These are phyloP conservation scores for Lamellibrachia satsuma DNA, from an alignment of 2,888 invertebrate species.

Conservation along the genomic window DNA sequence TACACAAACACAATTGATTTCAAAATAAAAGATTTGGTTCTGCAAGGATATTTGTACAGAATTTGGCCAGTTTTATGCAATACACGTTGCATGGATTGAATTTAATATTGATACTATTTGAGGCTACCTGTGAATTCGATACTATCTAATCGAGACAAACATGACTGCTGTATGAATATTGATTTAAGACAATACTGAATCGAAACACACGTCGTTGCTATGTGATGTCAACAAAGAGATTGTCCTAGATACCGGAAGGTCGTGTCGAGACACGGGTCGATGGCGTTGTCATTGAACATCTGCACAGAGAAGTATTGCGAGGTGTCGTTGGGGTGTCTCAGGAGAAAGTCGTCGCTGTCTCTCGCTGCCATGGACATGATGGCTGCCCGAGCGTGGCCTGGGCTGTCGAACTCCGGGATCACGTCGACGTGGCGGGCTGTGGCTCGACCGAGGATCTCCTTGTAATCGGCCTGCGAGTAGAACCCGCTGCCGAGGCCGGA, in stretches of 20 bases:
- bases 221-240: too few species aligned
- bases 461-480: conserved; percentile 53
- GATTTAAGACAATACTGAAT: too few species aligned
- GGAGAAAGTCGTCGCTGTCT: conserved; percentile 25
- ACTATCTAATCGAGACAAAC: too few species aligned
- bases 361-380: conserved; percentile 50
- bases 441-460: conserved; percentile 51
- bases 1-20: too few species aligned
- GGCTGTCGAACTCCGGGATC: conserved; percentile 59
- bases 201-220: too few species aligned
- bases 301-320: conserved; percentile 52
- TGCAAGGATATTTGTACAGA: too few species aligned
- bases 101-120: too few species aligned
- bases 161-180: too few species aligned
- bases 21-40: too few species aligned
- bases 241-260: conserved; percentile 35
- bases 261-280: conserved; percentile 60
- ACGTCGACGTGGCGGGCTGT: conserved; percentile 50
- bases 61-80: too few species aligned
- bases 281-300: conserved; percentile 57
- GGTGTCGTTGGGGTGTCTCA: conserved; percentile 43
- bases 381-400: conserved; percentile 57
- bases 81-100: too few species aligned
- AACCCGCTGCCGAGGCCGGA: conserved; percentile 51
- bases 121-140: too few species aligned